A percentile compares a stretch with the other conserved stretches of the same genome.
These are phyloP conservation scores for Kradibia gibbosae DNA, from an alignment of 1,140 invertebrate genomes.

Conservation along the genomic window DNA sequence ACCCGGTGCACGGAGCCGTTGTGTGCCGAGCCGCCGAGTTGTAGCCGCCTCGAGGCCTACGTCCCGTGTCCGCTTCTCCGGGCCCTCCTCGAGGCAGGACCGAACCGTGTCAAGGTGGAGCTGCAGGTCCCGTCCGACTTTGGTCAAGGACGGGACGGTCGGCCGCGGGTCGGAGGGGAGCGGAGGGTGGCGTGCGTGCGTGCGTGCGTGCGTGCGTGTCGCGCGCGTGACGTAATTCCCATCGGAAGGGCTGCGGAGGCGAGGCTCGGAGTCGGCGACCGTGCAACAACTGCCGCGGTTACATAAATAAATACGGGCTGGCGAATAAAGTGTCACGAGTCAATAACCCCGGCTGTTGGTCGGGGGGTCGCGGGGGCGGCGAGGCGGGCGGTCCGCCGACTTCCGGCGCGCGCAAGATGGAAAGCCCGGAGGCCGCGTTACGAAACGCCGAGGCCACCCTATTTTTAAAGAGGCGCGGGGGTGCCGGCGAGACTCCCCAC, in stretches of 20 bases:
- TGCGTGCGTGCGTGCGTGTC: no score
- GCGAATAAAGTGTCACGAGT: background rate
- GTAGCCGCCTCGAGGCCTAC: no score
- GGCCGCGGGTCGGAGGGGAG: background rate
- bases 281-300: conserved; percentile 9
- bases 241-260: background rate
- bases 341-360: background rate
- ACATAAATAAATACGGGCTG: conserved; percentile 7
- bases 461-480: background rate
- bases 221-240: no score
- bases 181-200: background rate
- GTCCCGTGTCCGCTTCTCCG: no score
- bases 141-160: background rate
- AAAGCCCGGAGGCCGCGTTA: background rate
- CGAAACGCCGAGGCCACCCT: background rate
- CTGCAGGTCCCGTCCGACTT: no score
- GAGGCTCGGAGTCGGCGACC: background rate
- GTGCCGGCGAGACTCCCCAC: background rate
- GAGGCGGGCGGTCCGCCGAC: background rate
- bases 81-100: no score
- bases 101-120: no score
- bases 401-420: conserved; percentile 8
- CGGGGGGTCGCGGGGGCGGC: background rate
- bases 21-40: no score
- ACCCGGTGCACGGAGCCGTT: no score